Base-by-base conservation (phyloP, 2,888 invertebrate genomes). In the Phyllotreta striolata region DNA sequence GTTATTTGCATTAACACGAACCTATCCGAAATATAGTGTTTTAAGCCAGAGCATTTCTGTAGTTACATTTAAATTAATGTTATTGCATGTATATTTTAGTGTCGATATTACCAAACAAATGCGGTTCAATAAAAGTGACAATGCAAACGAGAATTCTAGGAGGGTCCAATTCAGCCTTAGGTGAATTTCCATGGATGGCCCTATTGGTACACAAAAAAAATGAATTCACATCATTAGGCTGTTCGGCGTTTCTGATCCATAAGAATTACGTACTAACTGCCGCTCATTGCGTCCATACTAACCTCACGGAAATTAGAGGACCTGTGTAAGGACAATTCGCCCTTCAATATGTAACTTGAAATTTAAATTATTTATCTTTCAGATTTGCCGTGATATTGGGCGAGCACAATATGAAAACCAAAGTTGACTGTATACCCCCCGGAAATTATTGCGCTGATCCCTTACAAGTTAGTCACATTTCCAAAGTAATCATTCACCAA, bases 181-280 rank as follows among this genome's bases (percentile, higher is more conserved):
- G 84, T 47, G 84, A 86, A 69, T 85, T 84, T 73, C 87, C 87
- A 0, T 87, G 86, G 86, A 73, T 85, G 74, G 83, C 79, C 0
- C 75, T 85, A 10, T 76, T 87, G 39, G 81, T 84, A 55, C 85
- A 86, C 72, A 81, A 78, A 59, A 74, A 66, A 34, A 62, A 74
- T 60, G 77, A 76, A 5, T 65, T 66, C 9, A 74, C 71, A 66
- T 72, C 71, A 24, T 74, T 73, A 47, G 80, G 81, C 3, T 86
- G 87, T 70, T 82, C 84, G 0, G 86, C 84, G 4, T 81, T 82
- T 47, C 78, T 87, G 9, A 84, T 87, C 67, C 85, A 84, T 69
- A 76, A 79, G 0, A 80, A 76, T 74, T 85, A 84, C 71, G 83
- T 85, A 0, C 63, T 86, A 9, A 86, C 87, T 0, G 86, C 86